Percentiles rank a stretch among this genome's conserved stretches.
These are phyloP conservation scores for Marmota monax DNA, from an alignment of 2,113 vertebrate species.

Conservation along the genomic window DNA sequence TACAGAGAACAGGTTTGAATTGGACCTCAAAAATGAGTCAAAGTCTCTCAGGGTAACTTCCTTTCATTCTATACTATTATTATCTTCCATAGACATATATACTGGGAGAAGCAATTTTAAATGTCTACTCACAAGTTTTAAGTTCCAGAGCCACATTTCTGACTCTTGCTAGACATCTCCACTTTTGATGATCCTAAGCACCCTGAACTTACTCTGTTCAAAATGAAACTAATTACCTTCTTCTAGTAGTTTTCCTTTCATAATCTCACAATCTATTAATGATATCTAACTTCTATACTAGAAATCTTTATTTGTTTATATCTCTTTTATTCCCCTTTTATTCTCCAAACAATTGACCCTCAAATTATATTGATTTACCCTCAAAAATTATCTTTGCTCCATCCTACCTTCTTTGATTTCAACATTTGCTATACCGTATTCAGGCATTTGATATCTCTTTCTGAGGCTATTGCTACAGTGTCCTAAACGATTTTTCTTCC, in stretches of 20 bases:
- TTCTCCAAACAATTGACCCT: not conserved
- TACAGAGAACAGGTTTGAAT: not conserved
- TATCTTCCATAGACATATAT: not conserved
- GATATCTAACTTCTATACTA: not conserved
- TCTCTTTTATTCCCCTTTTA: not conserved
- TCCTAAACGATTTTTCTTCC: conserved; percentile 4
- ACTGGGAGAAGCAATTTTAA: not conserved
- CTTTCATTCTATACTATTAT: conserved; percentile 22
- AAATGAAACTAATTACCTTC: conserved; percentile 47
- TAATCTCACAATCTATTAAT: conserved; percentile 5
- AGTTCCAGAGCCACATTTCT: not conserved
- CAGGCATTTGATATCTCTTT: not conserved
- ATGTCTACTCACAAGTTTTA: not conserved
- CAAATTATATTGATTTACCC: not conserved
- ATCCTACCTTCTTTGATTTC: conserved; percentile 11
- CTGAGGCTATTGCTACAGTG: not conserved
- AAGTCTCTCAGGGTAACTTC: not conserved
- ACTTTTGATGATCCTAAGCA: not conserved
- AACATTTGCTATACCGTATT: not conserved
- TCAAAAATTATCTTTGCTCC: conserved; percentile 7
- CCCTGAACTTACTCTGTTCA: not conserved
- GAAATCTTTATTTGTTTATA: conserved; percentile 13
- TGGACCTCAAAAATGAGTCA: not conserved
- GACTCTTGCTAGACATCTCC: conserved; percentile 30
- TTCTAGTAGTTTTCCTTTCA: not conserved